Percentiles rank a stretch among this genome's conserved stretches.
phyloP scores from a whole-genome alignment of 2,113 vertebrate genomes.

The Pseudolaguvia tuberculata region DNA sequence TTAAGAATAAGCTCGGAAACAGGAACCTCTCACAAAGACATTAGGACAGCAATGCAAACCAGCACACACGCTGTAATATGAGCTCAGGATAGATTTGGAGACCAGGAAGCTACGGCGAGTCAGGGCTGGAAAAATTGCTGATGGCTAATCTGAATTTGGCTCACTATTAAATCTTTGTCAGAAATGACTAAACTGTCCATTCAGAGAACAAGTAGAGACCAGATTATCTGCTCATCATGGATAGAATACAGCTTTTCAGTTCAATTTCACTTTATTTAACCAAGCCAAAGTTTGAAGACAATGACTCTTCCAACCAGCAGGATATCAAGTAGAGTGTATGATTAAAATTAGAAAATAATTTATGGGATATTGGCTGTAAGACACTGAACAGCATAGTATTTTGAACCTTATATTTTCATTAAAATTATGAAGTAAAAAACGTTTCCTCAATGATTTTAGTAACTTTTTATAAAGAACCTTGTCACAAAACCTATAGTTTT shows the following conservation, averaged over 20 bases:
- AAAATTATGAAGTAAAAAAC: neutral
- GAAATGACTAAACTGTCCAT: slow-evolving; percentile 32
- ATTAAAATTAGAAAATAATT: neutral
- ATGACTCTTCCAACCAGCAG: slow-evolving; percentile 8
- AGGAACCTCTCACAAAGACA: too few relatives aligned
- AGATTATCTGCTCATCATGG: neutral
- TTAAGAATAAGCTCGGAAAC: too few relatives aligned
- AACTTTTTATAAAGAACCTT: too few relatives aligned
- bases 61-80: too few relatives aligned
- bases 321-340: neutral
- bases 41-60: too few relatives aligned
- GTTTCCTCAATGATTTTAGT: neutral
- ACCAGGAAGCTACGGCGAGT: neutral
- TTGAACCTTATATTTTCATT: neutral
- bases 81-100: too few relatives aligned
- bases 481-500: neutral
- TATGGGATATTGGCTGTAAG: too few relatives aligned
- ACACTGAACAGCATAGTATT: too few relatives aligned
- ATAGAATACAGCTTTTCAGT: too few relatives aligned
- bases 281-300: slow-evolving; percentile 16
- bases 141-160: slow-evolving; percentile 8
- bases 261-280: slow-evolving; percentile 37
- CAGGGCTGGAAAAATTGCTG: slow-evolving; percentile 5
- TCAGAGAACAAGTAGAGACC: slow-evolving; percentile 1
- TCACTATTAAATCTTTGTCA: slow-evolving; percentile 11